Evolutionary conservation across 2,888 invertebrate genomes (phyloP).

Genomic region (Lasioglossum calceatum): DNA sequence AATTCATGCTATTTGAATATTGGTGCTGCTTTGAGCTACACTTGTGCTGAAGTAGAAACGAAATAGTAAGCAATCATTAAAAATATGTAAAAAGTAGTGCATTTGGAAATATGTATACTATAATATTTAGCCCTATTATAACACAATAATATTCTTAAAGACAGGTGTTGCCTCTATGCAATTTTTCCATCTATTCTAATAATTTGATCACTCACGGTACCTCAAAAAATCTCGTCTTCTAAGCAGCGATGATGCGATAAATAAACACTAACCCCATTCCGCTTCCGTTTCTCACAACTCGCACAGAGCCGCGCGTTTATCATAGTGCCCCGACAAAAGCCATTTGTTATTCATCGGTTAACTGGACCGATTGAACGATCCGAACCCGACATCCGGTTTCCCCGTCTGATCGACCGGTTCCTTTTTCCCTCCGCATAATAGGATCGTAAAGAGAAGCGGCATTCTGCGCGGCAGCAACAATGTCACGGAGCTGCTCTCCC

Average conservation of each 20-base stretch:
- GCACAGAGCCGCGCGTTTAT: neutral
- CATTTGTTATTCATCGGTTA: slow-evolving; percentile 12
- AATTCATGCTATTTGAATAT: no score
- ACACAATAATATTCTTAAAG: neutral
- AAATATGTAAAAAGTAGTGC: no score
- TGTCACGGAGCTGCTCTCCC: slow-evolving; percentile 30
- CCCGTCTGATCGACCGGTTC: slow-evolving; percentile 2
- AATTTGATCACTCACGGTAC: neutral
- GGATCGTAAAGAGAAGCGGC: slow-evolving; percentile 8
- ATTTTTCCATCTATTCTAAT: neutral
- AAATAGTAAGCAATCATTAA: no score
- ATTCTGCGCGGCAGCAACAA: neutral
- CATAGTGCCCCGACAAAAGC: neutral
- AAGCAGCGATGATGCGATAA: neutral
- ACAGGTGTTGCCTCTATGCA: neutral
- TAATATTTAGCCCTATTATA: no score
- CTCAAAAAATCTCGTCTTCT: neutral
- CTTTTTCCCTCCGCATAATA: neutral
- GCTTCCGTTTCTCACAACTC: neutral
- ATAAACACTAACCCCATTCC: neutral
- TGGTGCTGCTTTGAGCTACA: no score
- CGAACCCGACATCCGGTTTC: neutral
- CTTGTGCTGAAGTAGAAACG: no score
- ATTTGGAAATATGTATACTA: no score
- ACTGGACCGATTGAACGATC: slow-evolving; percentile 2